Percentiles rank a stretch among this genome's conserved stretches.
These are phyloP conservation scores for Oostethus manadensis DNA, from an alignment of 2,113 vertebrate genomes.

Conservation along the genomic window DNA sequence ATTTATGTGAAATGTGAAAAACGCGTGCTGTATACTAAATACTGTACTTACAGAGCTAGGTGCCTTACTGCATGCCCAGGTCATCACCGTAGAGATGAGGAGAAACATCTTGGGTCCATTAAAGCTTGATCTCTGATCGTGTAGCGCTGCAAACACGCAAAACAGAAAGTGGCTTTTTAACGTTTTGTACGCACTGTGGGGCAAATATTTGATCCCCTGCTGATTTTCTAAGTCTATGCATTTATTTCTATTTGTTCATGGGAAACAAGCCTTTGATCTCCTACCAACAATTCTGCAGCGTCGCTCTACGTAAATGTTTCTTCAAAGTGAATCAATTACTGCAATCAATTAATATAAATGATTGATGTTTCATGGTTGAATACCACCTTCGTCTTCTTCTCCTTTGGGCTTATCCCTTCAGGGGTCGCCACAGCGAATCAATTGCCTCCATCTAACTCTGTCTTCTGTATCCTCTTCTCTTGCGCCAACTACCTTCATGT, in stretches of 20 bases:
- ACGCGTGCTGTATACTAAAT: not conserved
- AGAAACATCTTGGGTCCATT: slow-evolving; percentile 80
- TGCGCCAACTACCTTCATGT: too few species aligned
- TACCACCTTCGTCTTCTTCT: too few species aligned
- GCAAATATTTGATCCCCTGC: not conserved
- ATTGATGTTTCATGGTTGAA: not conserved
- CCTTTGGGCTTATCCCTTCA: too few species aligned
- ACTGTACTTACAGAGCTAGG: slow-evolving; percentile 80
- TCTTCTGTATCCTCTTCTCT: too few species aligned
- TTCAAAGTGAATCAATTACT: not conserved
- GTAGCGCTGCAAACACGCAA: slow-evolving; percentile 70
- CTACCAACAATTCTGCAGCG: too few species aligned
- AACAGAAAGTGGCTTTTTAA: not conserved
- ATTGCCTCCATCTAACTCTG: too few species aligned
- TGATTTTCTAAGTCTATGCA: not conserved
- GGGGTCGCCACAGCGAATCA: too few species aligned
- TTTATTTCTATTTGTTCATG: too few species aligned
- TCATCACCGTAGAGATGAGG: slow-evolving; percentile 89
- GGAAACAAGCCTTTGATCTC: too few species aligned
- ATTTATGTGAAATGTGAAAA: not conserved
- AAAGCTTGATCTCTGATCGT: slow-evolving; percentile 68
- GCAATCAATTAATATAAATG: too few species aligned
- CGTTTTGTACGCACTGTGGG: not conserved
- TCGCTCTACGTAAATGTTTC: not conserved
- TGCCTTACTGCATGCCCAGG: slow-evolving; percentile 80